Base-by-base conservation (phyloP, 2,113 vertebrate genomes). In the Sebastes fasciatus region DNA sequence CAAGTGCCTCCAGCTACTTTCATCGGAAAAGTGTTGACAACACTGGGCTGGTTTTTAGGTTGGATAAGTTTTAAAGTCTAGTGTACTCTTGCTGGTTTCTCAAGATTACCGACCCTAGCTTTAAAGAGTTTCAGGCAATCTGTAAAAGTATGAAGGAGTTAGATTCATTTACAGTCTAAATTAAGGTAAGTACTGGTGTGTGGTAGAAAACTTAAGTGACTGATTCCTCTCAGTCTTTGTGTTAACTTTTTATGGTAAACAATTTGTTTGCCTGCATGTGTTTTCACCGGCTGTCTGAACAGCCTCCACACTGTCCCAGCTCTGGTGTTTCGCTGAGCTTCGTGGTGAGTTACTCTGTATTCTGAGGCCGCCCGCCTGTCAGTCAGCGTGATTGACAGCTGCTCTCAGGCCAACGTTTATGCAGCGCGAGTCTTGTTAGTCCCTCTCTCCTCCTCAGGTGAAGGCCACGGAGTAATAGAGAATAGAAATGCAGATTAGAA, bases 401-500 rank as follows among this genome's bases (percentile, higher is more conserved):
- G 75, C 86, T 92, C 91, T 89, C 84, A 77, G 86, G 70, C 80
- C 89, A 76, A 79, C 78, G 69, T 88, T 84, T 91, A 92, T 86
- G 85, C 91, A 52, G 76, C 82, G 40, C 71, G 0, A 51, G 90
- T 68, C 86, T 80, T 89, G 87, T 92, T 91, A 90, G 83, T 60
- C 87, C 10, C 55, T 84, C 75, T 86, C 87, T 75, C 83, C 84
- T 80, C 74, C 85, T 87, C 90, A 88, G 93, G 91, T 93, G 91
- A 93, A 94, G 93, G 90, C 92, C 92, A 67, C 49, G 83, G 40
- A 68, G 93, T 92, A 91, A 93, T 93, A 60, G 89, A 84, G 89
- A 91, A 91, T 93, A 90, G 90, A 94, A 93, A 94, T 94, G 92
- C 93, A 94, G 91, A 94, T 93, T 84, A 92, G 88, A 90, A 61